Percentiles rank a stretch among this genome's conserved stretches.
These are phyloP conservation scores for Channa maculata DNA, from an alignment of 2,113 vertebrate genomes.

Conservation along the genomic window DNA sequence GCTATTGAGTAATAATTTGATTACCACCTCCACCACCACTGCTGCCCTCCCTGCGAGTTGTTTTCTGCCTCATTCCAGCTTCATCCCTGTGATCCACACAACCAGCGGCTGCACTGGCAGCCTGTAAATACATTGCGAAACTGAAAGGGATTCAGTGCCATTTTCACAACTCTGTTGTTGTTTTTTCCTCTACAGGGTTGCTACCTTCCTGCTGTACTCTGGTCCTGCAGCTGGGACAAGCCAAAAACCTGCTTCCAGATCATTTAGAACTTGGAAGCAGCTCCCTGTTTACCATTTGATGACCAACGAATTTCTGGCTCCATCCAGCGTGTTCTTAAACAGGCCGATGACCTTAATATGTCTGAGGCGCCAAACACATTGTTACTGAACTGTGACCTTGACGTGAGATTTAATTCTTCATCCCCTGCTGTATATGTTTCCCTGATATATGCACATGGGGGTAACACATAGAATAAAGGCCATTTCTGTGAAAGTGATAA, in stretches of 20 bases:
- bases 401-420: neutral
- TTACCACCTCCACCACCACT: neutral
- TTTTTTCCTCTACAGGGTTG: conserved; percentile 7
- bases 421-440: neutral
- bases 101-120: neutral
- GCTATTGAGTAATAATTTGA: neutral
- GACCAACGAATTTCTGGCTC: conserved; percentile 41
- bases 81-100: conserved; percentile 26
- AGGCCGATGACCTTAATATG: conserved; percentile 35
- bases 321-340: neutral
- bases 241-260: conserved; percentile 8
- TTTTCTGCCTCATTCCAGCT: conserved; percentile 1
- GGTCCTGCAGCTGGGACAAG: conserved; percentile 13
- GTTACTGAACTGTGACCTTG: neutral
- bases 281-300: conserved; percentile 16
- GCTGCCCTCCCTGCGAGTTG: conserved; percentile 1
- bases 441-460: conserved; percentile 14
- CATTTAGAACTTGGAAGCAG: conserved; percentile 22
- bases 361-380: conserved; percentile 2
- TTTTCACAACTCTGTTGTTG: conserved; percentile 32
- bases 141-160: conserved; percentile 28
- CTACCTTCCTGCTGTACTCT: neutral
- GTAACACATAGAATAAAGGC: conserved; percentile 21
- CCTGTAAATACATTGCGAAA: conserved; percentile 47
- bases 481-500: conserved; percentile 40